Percentiles rank a stretch among this genome's conserved stretches.
Evolutionary conservation across 2,113 vertebrate genomes (phyloP).

Genomic region (Serinus canaria): DNA sequence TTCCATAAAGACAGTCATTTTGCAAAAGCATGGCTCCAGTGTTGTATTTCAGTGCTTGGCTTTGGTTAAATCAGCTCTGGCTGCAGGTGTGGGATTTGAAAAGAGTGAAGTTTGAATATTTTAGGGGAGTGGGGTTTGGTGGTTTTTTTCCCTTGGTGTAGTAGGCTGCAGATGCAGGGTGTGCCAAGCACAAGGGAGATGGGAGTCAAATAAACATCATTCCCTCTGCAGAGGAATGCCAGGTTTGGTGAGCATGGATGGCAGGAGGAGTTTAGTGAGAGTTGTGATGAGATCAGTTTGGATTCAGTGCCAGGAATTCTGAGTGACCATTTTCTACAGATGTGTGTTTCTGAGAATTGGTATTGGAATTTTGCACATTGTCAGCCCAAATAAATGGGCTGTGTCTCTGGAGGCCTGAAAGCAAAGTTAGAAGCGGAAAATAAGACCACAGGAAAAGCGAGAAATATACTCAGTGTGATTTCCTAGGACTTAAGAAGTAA

Average conservation of each 20-base stretch:
- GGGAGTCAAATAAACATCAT: background rate
- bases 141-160: background rate
- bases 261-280: background rate
- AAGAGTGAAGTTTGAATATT: background rate
- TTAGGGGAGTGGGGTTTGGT: background rate
- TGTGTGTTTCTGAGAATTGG: background rate
- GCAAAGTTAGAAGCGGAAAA: background rate
- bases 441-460: background rate
- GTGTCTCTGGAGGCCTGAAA: background rate
- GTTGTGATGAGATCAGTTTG: background rate
- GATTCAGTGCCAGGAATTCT: background rate
- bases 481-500: background rate
- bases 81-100: background rate
- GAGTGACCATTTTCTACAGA: background rate
- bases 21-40: background rate
- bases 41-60: background rate
- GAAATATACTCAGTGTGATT: background rate
- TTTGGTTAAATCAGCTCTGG: background rate
- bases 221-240: background rate
- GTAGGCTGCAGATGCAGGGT: background rate
- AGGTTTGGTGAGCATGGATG: background rate
- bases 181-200: background rate
- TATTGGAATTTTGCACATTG: accelerated
- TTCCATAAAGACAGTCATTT: background rate
- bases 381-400: background rate